A percentile compares a stretch with the other conserved stretches of the same genome.
These are phyloP conservation scores for Protodeltote pygarga DNA, from an alignment of 2,888 invertebrate genomes.

Conservation along the genomic window DNA sequence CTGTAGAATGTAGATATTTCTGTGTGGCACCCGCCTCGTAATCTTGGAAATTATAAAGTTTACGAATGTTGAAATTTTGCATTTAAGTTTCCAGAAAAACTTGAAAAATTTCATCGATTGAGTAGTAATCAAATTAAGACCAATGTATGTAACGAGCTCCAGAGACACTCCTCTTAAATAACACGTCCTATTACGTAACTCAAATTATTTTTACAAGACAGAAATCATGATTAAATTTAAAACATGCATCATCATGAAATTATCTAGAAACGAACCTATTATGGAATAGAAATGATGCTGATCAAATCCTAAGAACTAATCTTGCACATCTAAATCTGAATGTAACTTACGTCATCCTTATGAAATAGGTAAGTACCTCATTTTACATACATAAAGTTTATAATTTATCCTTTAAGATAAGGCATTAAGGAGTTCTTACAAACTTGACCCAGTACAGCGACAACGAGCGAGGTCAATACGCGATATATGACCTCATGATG, in stretches of 20 bases:
- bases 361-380: constrained; percentile 4
- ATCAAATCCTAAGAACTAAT: constrained; percentile 9
- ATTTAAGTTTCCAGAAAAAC: too few species aligned
- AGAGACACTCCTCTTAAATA: too few species aligned
- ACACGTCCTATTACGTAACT: too few species aligned
- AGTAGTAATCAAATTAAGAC: too few species aligned
- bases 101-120: too few species aligned
- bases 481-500: constrained; percentile 42
- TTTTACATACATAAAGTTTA: constrained; percentile 17
- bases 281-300: constrained; percentile 18
- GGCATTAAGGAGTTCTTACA: constrained; percentile 28
- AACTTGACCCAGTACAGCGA: constrained; percentile 42
- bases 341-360: constrained; percentile 18
- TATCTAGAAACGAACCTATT: constrained; percentile 13
- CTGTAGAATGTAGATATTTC: too few species aligned
- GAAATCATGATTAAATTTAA: too few species aligned
- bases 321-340: constrained; percentile 15
- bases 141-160: too few species aligned
- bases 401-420: constrained; percentile 33
- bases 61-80: too few species aligned
- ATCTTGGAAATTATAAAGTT: too few species aligned
- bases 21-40: too few species aligned
- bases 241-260: constrained; percentile 22
- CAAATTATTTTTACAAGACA: too few species aligned
- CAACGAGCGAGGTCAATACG: constrained; percentile 39